Conservation (phyloP, 2,113 vertebrate genomes). For the Apodemus speciosus region DNA sequence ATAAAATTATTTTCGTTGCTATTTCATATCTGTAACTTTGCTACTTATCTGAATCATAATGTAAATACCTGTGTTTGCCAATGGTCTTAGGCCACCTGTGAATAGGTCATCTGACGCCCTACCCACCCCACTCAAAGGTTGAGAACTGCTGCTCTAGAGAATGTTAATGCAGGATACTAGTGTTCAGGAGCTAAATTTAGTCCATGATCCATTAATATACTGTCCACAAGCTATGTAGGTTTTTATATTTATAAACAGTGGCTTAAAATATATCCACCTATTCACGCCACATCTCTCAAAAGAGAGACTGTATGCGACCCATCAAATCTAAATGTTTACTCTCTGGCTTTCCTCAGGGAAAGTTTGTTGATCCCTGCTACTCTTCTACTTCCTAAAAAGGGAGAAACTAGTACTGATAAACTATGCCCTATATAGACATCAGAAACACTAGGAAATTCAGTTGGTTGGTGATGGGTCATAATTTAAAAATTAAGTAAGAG, state of each 20-base stretch:
- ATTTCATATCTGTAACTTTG: neutral
- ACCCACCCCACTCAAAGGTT: neutral
- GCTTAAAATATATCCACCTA: neutral
- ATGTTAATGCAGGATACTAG: neutral
- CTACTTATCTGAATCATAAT: neutral
- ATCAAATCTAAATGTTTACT: slow-evolving; percentile 20
- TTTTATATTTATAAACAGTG: slow-evolving; percentile 47
- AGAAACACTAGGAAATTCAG: slow-evolving; percentile 10
- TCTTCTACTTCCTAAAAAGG: slow-evolving; percentile 11
- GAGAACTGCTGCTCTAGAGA: neutral
- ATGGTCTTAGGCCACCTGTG: neutral
- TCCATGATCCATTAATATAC: neutral
- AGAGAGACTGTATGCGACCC: neutral
- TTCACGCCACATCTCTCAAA: neutral
- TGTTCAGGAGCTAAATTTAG: neutral
- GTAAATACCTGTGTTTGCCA: neutral
- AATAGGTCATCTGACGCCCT: neutral
- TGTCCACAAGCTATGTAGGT: neutral
- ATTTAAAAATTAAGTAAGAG: slow-evolving; percentile 27
- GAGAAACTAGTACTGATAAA: neutral
- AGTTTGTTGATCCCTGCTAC: neutral
- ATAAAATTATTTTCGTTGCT: neutral
- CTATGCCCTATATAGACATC: neutral
- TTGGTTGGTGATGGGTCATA: neutral
- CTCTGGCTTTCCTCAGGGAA: neutral